Conservation (phyloP, 2,888 invertebrate genomes). For the Polyommatus icarus region DNA sequence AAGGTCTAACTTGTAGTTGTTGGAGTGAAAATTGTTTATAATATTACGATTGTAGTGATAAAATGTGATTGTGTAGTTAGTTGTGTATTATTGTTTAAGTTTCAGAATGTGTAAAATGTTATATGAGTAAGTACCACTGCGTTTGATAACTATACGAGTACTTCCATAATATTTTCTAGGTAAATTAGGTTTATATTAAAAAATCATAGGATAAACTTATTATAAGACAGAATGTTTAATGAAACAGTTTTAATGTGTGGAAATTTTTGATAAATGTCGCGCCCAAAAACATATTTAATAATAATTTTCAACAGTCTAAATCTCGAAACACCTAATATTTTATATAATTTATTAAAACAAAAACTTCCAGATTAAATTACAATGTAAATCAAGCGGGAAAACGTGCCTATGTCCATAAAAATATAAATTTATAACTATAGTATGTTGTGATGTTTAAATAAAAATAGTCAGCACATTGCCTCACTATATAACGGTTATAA, state of each 20-base stretch:
- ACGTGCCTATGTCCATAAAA: constrained; percentile 14
- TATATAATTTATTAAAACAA: not conserved
- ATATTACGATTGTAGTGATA: not conserved
- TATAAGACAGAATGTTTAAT: too few species aligned
- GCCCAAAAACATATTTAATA: not conserved
- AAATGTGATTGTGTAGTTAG: not conserved
- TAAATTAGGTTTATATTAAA: too few species aligned
- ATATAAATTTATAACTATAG: constrained; percentile 17
- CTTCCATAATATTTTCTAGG: too few species aligned
- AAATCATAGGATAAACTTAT: too few species aligned
- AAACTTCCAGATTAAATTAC: not conserved
- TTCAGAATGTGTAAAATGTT: not conserved
- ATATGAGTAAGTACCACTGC: too few species aligned
- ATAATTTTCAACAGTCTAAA: not conserved
- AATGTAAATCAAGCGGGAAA: constrained; percentile 1
- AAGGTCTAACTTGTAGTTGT: constrained; percentile 49
- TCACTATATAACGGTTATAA: constrained; percentile 20
- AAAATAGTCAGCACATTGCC: constrained; percentile 27
- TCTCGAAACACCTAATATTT: not conserved
- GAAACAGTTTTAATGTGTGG: not conserved
- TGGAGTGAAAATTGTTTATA: not conserved
- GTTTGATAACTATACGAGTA: too few species aligned
- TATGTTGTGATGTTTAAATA: constrained; percentile 23
- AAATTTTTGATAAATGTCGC: not conserved
- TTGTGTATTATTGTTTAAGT: not conserved